Percentiles rank a stretch among this genome's conserved stretches.
Conservation (phyloP, 2,888 invertebrate genomes). For the Digitonthophagus gazella region DNA sequence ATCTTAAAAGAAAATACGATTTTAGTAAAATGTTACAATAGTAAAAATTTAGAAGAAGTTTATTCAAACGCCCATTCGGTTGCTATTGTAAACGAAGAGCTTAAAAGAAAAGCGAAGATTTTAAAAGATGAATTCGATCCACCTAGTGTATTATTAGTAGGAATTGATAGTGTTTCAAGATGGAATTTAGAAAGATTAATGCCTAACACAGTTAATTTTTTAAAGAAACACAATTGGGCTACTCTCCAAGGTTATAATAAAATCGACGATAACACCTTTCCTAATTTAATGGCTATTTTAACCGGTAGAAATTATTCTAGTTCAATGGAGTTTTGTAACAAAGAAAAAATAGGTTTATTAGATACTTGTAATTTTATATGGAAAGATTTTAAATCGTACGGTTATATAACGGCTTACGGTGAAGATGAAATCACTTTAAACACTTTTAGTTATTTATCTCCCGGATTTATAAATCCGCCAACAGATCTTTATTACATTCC, state of each 20-base stretch:
- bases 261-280: conserved; percentile 86
- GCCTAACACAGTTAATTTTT: conserved; percentile 66
- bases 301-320: conserved; percentile 59
- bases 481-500: conserved; percentile 81
- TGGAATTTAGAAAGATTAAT: conserved; percentile 73
- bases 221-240: conserved; percentile 56
- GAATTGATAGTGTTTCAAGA: conserved; percentile 82
- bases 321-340: conserved; percentile 55
- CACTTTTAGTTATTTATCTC: conserved; percentile 74
- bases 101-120: conserved; percentile 50
- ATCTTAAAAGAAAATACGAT: conserved; percentile 52
- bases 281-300: conserved; percentile 80
- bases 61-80: conserved; percentile 60
- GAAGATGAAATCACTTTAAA: conserved; percentile 74
- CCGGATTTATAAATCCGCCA: conserved; percentile 70
- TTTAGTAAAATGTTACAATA: conserved; percentile 52
- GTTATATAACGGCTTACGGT: conserved; percentile 76
- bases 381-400: conserved; percentile 68
- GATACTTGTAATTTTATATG: conserved; percentile 76
- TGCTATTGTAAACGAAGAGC: conserved; percentile 51
- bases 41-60: conserved; percentile 40
- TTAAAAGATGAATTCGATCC: conserved; percentile 37
- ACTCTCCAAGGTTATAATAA: conserved; percentile 53
- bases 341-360: conserved; percentile 55
- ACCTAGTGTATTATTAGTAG: conserved; percentile 72